Percentiles rank a stretch among this genome's conserved stretches.
These are phyloP conservation scores for Synergus umbraculus DNA, from an alignment of 2,888 invertebrate species.

Conservation along the genomic window DNA sequence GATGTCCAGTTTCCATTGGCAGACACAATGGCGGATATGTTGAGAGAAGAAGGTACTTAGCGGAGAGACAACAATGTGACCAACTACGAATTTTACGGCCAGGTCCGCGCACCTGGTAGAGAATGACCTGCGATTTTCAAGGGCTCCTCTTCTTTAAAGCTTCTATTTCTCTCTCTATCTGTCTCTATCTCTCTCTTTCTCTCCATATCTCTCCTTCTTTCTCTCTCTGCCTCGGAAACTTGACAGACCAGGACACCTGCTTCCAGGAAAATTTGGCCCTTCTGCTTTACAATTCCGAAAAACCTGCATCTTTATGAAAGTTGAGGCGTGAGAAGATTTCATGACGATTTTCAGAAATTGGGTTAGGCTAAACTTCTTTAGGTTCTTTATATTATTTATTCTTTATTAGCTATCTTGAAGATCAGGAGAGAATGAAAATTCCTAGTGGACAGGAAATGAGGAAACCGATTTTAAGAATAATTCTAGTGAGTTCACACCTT, in stretches of 20 bases:
- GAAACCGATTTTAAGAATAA: background rate
- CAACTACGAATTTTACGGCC: slow-evolving; percentile 67
- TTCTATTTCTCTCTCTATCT: background rate
- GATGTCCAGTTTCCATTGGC: slow-evolving; percentile 54
- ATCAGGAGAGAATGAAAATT: background rate
- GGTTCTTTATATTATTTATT: background rate
- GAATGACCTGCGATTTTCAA: slow-evolving; percentile 63
- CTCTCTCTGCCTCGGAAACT: slow-evolving; percentile 2
- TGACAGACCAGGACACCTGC: slow-evolving; percentile 21
- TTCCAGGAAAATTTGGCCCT: slow-evolving; percentile 32
- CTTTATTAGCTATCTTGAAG: slow-evolving; percentile 7
- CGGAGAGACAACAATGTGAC: slow-evolving; percentile 70
- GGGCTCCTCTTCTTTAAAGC: background rate
- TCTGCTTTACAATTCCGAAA: slow-evolving; percentile 7
- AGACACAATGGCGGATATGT: slow-evolving; percentile 52
- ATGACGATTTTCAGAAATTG: slow-evolving; percentile 15
- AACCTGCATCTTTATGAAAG: background rate
- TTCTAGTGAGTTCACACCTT: background rate
- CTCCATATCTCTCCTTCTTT: too few species aligned
- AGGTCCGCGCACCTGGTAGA: slow-evolving; percentile 62
- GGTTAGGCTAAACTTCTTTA: background rate
- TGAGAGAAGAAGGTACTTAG: slow-evolving; percentile 59
- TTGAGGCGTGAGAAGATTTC: slow-evolving; percentile 28
- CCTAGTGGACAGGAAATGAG: background rate
- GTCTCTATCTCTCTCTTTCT: background rate